Conservation (phyloP, 2,888 invertebrate genomes). For the Oscheius onirici region DNA sequence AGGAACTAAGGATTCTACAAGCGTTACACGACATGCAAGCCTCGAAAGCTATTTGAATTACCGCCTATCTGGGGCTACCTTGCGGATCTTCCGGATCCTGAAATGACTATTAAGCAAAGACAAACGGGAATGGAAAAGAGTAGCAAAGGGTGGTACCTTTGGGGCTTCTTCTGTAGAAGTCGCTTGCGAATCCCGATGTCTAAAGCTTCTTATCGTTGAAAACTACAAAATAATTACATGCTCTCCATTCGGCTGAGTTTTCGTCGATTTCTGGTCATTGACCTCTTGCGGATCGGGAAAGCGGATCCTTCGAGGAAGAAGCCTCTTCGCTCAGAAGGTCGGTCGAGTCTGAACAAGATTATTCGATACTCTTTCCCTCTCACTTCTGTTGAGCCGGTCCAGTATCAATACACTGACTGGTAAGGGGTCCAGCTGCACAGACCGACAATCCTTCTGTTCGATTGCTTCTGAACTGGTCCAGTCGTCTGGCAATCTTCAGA, state of each 20-base stretch:
- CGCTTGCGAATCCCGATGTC: slow-evolving; percentile 38
- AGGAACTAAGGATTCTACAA: slow-evolving; percentile 20
- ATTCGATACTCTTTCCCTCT: background rate
- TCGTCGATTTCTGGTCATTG: slow-evolving; percentile 9
- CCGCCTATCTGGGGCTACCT: slow-evolving; percentile 3
- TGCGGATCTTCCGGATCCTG: slow-evolving; percentile 12
- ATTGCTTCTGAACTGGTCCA: slow-evolving; percentile 64
- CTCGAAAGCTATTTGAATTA: background rate
- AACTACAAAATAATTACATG: slow-evolving; percentile 3
- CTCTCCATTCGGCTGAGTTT: slow-evolving; percentile 19
- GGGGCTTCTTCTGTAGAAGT: slow-evolving; percentile 40
- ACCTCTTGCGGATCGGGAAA: slow-evolving; percentile 8
- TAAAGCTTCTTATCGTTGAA: slow-evolving; percentile 10
- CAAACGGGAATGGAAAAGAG: background rate
- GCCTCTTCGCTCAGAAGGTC: slow-evolving; percentile 40
- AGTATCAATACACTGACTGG: background rate
- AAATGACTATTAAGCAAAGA: slow-evolving; percentile 2
- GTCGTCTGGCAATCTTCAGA: slow-evolving; percentile 66
- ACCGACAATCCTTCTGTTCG: slow-evolving; percentile 54
- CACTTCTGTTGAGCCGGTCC: slow-evolving; percentile 1
- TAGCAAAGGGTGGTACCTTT: background rate
- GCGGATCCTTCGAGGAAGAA: slow-evolving; percentile 28
- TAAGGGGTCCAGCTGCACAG: slow-evolving; percentile 53
- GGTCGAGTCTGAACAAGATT: slow-evolving; percentile 41
- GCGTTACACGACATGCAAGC: slow-evolving; percentile 18